phyloP scores from a whole-genome alignment of 2,888 invertebrate genomes.

The Agrotis exclamationis region DNA sequence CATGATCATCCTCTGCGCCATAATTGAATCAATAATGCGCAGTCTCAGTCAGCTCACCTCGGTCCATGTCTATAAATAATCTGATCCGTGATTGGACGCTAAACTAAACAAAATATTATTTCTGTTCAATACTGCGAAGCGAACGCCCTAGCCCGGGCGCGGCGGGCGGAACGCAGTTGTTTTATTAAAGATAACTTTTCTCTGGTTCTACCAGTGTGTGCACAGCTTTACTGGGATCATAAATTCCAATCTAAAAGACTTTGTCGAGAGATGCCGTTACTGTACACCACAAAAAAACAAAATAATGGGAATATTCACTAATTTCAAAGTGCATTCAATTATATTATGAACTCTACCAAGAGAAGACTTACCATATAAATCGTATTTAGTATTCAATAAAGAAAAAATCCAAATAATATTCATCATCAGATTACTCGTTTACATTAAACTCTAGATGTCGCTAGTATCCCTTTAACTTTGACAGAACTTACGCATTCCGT shows the following conservation, averaged over 20 bases:
- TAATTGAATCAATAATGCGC: constrained; percentile 51
- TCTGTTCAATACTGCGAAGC: constrained; percentile 56
- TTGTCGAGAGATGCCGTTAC: constrained; percentile 59
- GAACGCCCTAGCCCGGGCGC: constrained; percentile 29
- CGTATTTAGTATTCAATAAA: background rate
- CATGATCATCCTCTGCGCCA: constrained; percentile 52
- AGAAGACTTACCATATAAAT: background rate
- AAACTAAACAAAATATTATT: constrained; percentile 61
- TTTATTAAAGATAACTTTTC: constrained; percentile 36
- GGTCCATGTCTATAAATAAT: constrained; percentile 67
- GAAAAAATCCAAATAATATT: background rate
- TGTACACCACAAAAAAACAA: background rate
- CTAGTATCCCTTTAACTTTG: constrained; percentile 54
- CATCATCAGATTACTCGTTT: background rate
- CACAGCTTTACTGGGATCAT: constrained; percentile 46
- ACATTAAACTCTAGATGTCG: constrained; percentile 57
- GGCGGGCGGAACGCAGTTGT: constrained; percentile 21
- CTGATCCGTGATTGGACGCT: constrained; percentile 63
- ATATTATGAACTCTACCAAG: background rate
- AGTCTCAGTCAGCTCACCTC: constrained; percentile 50
- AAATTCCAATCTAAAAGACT: background rate
- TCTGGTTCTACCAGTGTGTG: constrained; percentile 32
- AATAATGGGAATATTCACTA: too few relatives aligned
- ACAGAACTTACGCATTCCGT: constrained; percentile 59
- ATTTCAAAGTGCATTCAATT: background rate